Evolutionary conservation across 2,888 invertebrate species (phyloP).

Genomic region (Epistrophella euchroma): DNA sequence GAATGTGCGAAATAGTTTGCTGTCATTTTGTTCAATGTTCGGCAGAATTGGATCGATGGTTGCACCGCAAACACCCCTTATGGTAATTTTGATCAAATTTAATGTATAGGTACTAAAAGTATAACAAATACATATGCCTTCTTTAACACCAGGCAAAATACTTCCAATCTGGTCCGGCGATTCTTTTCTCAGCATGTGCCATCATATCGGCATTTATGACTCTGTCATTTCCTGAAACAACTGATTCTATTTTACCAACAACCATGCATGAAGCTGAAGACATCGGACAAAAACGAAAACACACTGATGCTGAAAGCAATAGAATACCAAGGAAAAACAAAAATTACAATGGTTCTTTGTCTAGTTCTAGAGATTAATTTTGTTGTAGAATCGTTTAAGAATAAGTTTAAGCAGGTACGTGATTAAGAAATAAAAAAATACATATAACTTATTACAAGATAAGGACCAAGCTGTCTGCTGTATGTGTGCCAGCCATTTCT

Average conservation of each 20-base stretch:
- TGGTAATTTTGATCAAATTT: conserved; percentile 80
- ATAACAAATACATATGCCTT: not conserved
- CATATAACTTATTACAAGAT: too few species aligned
- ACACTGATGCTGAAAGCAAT: conserved; percentile 10
- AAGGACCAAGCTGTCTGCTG: too few species aligned
- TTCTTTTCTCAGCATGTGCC: conserved; percentile 86
- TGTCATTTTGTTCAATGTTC: conserved; percentile 88
- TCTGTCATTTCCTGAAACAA: conserved; percentile 87
- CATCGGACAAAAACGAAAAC: conserved; percentile 75
- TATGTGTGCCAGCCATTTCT: too few species aligned
- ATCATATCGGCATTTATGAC: conserved; percentile 86
- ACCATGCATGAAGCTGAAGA: conserved; percentile 86
- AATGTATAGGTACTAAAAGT: not conserved
- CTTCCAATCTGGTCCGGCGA: conserved; percentile 85
- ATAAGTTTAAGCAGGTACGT: not conserved
- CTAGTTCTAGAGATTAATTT: not conserved
- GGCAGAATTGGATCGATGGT: conserved; percentile 88
- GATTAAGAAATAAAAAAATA: not conserved
- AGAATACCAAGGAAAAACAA: not conserved
- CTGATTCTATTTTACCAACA: conserved; percentile 86
- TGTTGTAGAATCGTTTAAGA: too few species aligned
- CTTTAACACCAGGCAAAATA: conserved; percentile 78
- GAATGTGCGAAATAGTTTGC: conserved; percentile 87
- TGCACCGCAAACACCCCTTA: conserved; percentile 89
- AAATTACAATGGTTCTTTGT: not conserved